phyloP scores from a whole-genome alignment of 2,888 invertebrate species.

The Apodemia zela region DNA sequence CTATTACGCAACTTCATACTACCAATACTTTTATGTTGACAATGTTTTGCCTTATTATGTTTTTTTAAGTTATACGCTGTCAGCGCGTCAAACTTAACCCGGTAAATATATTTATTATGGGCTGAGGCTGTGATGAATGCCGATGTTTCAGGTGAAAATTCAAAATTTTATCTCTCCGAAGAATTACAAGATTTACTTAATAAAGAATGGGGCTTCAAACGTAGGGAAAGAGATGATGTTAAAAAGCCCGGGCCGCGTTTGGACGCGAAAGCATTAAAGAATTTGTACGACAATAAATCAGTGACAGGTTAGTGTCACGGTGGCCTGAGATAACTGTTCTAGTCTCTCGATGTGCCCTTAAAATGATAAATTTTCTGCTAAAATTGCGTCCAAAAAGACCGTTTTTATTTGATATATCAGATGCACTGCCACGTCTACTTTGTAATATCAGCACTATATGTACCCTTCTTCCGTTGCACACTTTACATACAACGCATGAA shows the following conservation, averaged over 20 bases:
- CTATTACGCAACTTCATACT: background rate
- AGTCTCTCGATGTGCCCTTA: constrained; percentile 62
- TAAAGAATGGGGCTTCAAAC: constrained; percentile 89
- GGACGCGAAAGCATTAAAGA: constrained; percentile 82
- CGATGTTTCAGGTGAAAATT: constrained; percentile 78
- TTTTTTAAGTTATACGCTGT: constrained; percentile 1
- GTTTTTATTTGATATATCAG: constrained; percentile 44
- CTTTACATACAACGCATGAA: constrained; percentile 56
- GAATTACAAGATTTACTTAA: constrained; percentile 82
- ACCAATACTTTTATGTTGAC: constrained; percentile 5
- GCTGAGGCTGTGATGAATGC: constrained; percentile 57
- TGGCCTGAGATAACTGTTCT: constrained; percentile 58
- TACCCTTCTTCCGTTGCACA: constrained; percentile 60
- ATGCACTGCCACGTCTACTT: constrained; percentile 62
- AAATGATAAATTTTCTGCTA: constrained; percentile 41
- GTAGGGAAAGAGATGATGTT: constrained; percentile 94
- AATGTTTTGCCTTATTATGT: constrained; percentile 1
- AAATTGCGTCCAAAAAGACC: constrained; percentile 44
- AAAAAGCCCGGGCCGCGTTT: constrained; percentile 96
- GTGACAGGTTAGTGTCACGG: constrained; percentile 79
- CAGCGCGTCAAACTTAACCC: constrained; percentile 38
- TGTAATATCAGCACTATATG: constrained; percentile 65
- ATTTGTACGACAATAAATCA: constrained; percentile 71
- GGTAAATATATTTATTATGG: constrained; percentile 38
- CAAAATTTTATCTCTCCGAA: constrained; percentile 64